phyloP scores from a whole-genome alignment of 2,888 invertebrate species.

The Cremastobaeus sp. region DNA sequence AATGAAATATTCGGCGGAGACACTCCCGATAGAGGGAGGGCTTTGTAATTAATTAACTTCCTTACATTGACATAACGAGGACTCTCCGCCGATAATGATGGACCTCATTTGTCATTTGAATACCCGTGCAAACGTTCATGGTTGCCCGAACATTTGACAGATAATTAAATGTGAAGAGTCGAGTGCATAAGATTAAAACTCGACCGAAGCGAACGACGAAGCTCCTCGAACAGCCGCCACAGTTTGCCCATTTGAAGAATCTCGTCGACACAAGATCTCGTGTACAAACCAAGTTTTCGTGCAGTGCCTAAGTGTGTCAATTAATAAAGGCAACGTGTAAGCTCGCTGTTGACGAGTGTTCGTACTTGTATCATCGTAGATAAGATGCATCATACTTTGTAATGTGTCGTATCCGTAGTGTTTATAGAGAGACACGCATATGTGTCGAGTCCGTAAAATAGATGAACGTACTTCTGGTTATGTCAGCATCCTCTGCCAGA shows the following conservation, averaged over 20 bases:
- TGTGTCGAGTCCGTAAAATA: conserved; percentile 67
- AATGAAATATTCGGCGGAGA: too few species aligned
- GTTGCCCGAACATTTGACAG: conserved; percentile 11
- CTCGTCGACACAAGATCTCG: too few species aligned
- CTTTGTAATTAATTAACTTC: conserved; percentile 75
- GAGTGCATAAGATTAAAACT: conserved; percentile 22
- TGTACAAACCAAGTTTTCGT: too few species aligned
- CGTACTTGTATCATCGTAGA: conserved; percentile 25
- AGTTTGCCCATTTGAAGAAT: too few species aligned
- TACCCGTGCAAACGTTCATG: conserved; percentile 33
- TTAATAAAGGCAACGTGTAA: conserved; percentile 8
- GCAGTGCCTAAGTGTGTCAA: too few species aligned
- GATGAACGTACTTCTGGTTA: conserved; percentile 73
- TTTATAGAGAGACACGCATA: conserved; percentile 46
- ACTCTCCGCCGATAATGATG: conserved; percentile 67
- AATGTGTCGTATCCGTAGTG: conserved; percentile 48
- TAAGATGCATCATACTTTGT: conserved; percentile 52
- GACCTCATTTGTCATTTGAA: conserved; percentile 66
- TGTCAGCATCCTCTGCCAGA: conserved; percentile 76
- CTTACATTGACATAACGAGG: conserved; percentile 67
- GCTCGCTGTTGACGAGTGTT: conserved; percentile 15
- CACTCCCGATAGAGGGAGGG: too few species aligned
- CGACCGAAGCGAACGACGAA: too few species aligned
- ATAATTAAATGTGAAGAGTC: conserved; percentile 39
- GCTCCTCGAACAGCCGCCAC: too few species aligned